Percentiles rank a stretch among this genome's conserved stretches.
These are phyloP conservation scores for Labrus mixtus DNA, from an alignment of 2,113 vertebrate species.

Conservation along the genomic window DNA sequence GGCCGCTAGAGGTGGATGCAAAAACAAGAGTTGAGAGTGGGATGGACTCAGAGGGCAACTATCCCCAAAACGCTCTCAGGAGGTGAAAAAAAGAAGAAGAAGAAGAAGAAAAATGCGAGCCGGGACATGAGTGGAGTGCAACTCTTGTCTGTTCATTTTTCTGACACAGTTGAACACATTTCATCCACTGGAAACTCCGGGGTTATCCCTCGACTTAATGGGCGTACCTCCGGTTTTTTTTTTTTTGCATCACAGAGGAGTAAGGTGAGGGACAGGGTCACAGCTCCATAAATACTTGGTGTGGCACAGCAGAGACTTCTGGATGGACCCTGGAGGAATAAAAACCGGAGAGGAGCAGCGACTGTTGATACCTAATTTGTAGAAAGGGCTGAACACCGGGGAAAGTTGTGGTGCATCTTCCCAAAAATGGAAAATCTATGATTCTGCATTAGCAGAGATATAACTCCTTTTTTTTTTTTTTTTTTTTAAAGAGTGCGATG, in stretches of 20 bases:
- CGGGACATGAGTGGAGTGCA: constrained; percentile 53
- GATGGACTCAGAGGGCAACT: constrained; percentile 79
- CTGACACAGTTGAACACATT: constrained; percentile 54
- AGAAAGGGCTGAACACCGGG: constrained; percentile 22
- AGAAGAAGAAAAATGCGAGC: constrained; percentile 43
- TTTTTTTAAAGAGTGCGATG: constrained; percentile 60
- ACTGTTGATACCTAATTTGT: constrained; percentile 49
- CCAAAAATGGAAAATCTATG: constrained; percentile 60
- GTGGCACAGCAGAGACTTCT: constrained; percentile 43
- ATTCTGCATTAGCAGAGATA: constrained; percentile 36
- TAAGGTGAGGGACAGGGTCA: constrained; percentile 78
- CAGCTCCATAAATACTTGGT: constrained; percentile 71
- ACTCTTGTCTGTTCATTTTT: constrained; percentile 27
- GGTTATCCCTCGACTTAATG: constrained; percentile 59
- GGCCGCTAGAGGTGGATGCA: constrained; percentile 88
- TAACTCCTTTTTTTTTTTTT: constrained; percentile 20
- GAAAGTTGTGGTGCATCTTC: constrained; percentile 32
- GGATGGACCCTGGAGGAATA: constrained; percentile 71
- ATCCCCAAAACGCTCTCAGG: constrained; percentile 51
- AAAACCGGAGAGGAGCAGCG: constrained; percentile 47
- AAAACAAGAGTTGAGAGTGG: constrained; percentile 80
- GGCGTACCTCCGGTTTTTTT: constrained; percentile 70
- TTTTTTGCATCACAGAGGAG: constrained; percentile 65
- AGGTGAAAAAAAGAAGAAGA: neutral
- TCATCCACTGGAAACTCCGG: constrained; percentile 60